These are phyloP conservation scores for Pseudobourletiella spinata DNA, from an alignment of 1,140 invertebrate genomes.

Conservation along the genomic window DNA sequence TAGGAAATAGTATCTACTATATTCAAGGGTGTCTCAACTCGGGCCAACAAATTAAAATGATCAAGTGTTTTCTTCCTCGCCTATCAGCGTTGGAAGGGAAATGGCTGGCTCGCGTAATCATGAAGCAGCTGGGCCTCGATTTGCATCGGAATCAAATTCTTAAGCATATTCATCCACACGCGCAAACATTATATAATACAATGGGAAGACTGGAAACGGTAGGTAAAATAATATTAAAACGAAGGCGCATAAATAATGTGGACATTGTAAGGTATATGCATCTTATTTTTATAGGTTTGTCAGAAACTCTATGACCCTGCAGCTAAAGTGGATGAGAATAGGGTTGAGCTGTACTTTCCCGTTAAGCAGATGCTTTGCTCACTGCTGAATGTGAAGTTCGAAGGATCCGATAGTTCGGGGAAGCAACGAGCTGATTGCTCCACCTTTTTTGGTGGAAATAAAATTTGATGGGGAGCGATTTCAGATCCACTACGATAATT, in stretches of 20 bases:
- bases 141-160: constrained; percentile 62
- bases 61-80: constrained; percentile 42
- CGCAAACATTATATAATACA: too few species aligned
- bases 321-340: constrained; percentile 49
- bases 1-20: constrained; percentile 62
- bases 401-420: constrained; percentile 43
- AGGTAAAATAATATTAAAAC: too few species aligned
- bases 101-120: constrained; percentile 78
- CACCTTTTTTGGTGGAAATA: constrained; percentile 62
- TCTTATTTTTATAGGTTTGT: constrained; percentile 45
- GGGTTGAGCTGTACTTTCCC: constrained; percentile 63
- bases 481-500: constrained; percentile 69
- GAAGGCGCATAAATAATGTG: constrained; percentile 59
- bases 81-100: constrained; percentile 67
- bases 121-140: constrained; percentile 70
- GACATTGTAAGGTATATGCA: constrained; percentile 60
- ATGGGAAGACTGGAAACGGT: too few species aligned
- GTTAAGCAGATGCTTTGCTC: constrained; percentile 85
- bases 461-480: constrained; percentile 93
- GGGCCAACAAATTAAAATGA: constrained; percentile 27
- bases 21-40: constrained; percentile 49
- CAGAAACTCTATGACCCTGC: constrained; percentile 53
- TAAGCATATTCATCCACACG: constrained; percentile 64
- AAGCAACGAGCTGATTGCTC: too few species aligned
- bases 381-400: constrained; percentile 59